These are phyloP conservation scores for Tor tambroides DNA, from an alignment of 2,113 vertebrate genomes.

Conservation along the genomic window DNA sequence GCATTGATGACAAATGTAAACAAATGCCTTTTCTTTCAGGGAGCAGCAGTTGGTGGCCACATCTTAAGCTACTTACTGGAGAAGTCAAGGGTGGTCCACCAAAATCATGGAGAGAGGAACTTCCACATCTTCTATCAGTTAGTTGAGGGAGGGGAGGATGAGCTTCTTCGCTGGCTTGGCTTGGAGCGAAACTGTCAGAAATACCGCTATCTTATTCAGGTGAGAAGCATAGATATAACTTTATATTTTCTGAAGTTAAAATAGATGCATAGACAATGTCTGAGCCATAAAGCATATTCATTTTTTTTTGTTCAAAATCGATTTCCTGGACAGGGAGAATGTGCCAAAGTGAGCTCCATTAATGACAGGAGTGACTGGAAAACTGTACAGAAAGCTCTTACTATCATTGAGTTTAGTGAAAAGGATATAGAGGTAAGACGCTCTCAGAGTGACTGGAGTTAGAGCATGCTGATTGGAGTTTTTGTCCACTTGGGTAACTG, in stretches of 20 bases:
- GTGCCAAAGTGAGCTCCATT: conserved; percentile 87
- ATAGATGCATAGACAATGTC: not conserved
- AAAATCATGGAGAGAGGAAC: conserved; percentile 93
- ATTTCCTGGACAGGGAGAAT: conserved; percentile 79
- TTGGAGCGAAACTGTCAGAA: conserved; percentile 84
- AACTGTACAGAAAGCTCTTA: conserved; percentile 86
- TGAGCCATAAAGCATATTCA: not conserved
- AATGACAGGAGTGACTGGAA: conserved; percentile 93
- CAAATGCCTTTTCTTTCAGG: conserved; percentile 71
- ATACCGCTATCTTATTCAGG: conserved; percentile 90
- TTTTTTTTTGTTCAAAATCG: not conserved
- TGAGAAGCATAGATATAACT: conserved; percentile 51
- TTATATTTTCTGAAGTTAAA: not conserved
- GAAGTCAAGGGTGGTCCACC: conserved; percentile 92
- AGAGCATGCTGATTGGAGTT: not conserved
- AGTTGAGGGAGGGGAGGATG: conserved; percentile 85
- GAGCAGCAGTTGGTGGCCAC: conserved; percentile 90
- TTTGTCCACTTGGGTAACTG: not conserved
- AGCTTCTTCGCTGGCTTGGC: conserved; percentile 83
- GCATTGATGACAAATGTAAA: not conserved
- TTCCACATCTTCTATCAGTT: conserved; percentile 98
- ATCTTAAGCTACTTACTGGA: conserved; percentile 95
- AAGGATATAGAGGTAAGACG: conserved; percentile 80
- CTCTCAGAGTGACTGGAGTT: not conserved
- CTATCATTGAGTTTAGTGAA: conserved; percentile 85